Percentiles rank a stretch among this genome's conserved stretches.
phyloP scores from a whole-genome alignment of 2,113 vertebrate species.

The Hymenochirus boettgeri region DNA sequence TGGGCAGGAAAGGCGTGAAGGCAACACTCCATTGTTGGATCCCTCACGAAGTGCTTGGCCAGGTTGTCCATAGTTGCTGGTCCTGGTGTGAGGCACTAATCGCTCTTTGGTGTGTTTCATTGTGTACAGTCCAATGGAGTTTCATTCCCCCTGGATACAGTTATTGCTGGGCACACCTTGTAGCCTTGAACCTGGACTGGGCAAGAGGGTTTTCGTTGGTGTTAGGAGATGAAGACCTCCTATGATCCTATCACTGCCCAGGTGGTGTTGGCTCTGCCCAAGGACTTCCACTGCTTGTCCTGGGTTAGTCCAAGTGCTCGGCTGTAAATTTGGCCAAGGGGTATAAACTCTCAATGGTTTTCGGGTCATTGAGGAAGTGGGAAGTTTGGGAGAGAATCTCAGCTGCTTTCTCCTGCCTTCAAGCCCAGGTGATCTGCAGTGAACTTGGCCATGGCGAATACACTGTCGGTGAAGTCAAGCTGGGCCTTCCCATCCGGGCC shows the following conservation, averaged over 20 bases:
- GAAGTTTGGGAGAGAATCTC: constrained; percentile 87
- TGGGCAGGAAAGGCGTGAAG: constrained; percentile 12
- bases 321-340: constrained; percentile 89
- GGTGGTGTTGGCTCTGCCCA: constrained; percentile 69
- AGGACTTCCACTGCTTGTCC: constrained; percentile 87
- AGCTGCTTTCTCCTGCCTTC: constrained; percentile 88
- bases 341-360: constrained; percentile 89
- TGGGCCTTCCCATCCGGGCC: constrained; percentile 75
- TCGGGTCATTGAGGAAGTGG: constrained; percentile 86
- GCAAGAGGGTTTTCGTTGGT: constrained; percentile 5
- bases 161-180: not conserved
- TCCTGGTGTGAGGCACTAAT: not conserved
- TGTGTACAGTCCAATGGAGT: constrained; percentile 6
- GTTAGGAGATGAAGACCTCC: constrained; percentile 89
- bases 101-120: not conserved
- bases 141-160: constrained; percentile 9
- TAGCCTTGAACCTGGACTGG: not conserved
- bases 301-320: constrained; percentile 83
- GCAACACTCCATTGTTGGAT: constrained; percentile 14
- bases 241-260: constrained; percentile 77
- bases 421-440: constrained; percentile 88
- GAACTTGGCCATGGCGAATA: constrained; percentile 90
- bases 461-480: constrained; percentile 86
- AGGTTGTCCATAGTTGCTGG: not conserved
- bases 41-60: constrained; percentile 28